A percentile compares a stretch with the other conserved stretches of the same genome.
Evolutionary conservation across 2,888 invertebrate species (phyloP).

Genomic region (Drosophila quinaria): DNA sequence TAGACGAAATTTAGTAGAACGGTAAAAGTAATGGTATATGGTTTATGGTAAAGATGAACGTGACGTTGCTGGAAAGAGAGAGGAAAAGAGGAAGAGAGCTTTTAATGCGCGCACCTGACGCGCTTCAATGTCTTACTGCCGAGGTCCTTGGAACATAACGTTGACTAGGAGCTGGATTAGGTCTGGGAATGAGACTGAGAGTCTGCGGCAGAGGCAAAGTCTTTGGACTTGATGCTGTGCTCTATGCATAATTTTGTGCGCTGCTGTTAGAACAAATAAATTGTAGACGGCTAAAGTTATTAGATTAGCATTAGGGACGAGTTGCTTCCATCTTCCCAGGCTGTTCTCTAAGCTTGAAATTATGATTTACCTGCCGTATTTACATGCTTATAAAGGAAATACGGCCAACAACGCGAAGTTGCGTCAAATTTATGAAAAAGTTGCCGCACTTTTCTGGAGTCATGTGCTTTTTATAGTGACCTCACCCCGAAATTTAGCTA

Average conservation of each 20-base stretch:
- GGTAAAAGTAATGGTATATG: neutral
- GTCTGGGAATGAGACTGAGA: slow-evolving; percentile 6
- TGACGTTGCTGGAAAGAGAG: neutral
- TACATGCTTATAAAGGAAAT: slow-evolving; percentile 73
- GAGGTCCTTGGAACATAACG: slow-evolving; percentile 27
- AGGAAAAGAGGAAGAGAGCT: slow-evolving; percentile 15
- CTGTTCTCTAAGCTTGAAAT: slow-evolving; percentile 67
- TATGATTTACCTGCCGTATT: slow-evolving; percentile 76
- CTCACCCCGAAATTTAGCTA: slow-evolving; percentile 10
- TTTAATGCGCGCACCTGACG: slow-evolving; percentile 82
- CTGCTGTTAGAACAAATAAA: slow-evolving; percentile 80
- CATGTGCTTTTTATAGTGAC: slow-evolving; percentile 74
- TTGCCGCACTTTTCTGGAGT: slow-evolving; percentile 45
- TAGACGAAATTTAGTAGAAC: slow-evolving; percentile 66
- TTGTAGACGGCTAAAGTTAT: slow-evolving; percentile 78
- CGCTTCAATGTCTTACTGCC: slow-evolving; percentile 69
- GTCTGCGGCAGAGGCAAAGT: slow-evolving; percentile 9
- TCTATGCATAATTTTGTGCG: slow-evolving; percentile 74
- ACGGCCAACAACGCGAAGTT: slow-evolving; percentile 44
- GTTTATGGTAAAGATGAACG: neutral
- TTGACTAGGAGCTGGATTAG: slow-evolving; percentile 61
- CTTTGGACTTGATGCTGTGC: slow-evolving; percentile 42
- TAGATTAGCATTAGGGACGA: slow-evolving; percentile 78
- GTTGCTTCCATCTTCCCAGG: slow-evolving; percentile 13
- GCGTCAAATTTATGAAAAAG: slow-evolving; percentile 56